These are phyloP conservation scores for Mylabris phalerata DNA, from an alignment of 1,140 invertebrate genomes.

Conservation along the genomic window DNA sequence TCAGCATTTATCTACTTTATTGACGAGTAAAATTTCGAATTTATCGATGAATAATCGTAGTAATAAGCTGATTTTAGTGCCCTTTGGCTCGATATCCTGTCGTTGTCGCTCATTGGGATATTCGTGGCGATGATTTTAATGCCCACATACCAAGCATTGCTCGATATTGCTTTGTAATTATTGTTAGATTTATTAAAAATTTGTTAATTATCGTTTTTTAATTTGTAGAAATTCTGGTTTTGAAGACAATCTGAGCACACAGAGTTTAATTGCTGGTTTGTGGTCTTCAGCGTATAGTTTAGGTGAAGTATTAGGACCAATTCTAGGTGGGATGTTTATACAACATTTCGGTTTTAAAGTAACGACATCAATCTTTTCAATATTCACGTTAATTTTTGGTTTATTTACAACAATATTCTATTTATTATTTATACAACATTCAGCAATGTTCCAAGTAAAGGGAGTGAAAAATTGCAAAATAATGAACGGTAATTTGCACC, in stretches of 20 bases:
- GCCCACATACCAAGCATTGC: conserved; percentile 67
- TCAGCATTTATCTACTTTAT: conserved; percentile 51
- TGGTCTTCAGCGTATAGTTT: conserved; percentile 71
- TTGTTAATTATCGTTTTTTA: conserved; percentile 6
- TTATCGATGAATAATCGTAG: background rate
- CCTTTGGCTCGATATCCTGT: conserved; percentile 59
- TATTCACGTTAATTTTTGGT: conserved; percentile 49
- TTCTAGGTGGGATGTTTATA: conserved; percentile 57
- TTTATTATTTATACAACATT: background rate
- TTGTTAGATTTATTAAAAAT: background rate
- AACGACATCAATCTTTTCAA: conserved; percentile 55
- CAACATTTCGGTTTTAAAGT: conserved; percentile 60
- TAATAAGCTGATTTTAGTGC: conserved; percentile 45
- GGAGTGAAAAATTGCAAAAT: too few relatives aligned
- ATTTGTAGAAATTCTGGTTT: conserved; percentile 55
- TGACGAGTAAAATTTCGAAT: conserved; percentile 38
- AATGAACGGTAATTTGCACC: too few relatives aligned
- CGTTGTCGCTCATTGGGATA: conserved; percentile 58
- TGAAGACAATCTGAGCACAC: conserved; percentile 57
- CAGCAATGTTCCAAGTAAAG: too few relatives aligned
- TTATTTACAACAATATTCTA: background rate
- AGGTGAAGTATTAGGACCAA: conserved; percentile 67
- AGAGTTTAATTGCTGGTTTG: conserved; percentile 63
- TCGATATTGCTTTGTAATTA: conserved; percentile 65
- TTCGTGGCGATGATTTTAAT: conserved; percentile 62